Base-by-base conservation (phyloP, 2,888 invertebrate species). In the Thereva nobilitata region DNA sequence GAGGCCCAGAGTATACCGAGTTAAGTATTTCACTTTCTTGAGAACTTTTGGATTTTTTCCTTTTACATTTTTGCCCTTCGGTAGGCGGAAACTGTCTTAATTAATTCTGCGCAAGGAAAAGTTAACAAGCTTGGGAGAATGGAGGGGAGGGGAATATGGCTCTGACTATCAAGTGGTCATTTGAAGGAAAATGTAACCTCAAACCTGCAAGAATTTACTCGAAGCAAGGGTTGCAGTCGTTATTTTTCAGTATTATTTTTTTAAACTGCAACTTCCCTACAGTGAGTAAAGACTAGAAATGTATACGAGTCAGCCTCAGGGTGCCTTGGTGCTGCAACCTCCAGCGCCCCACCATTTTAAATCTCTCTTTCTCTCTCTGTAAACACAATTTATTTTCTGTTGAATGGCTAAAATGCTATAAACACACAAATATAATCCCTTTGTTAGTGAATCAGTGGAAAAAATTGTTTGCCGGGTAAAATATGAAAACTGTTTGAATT, bases 401-500 rank as follows among this genome's bases (percentile, higher is more conserved):
- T 64, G 47, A 64, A 64, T 64, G 47, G 47, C 38, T 45, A 53
- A 54, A 64, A 53, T 64, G 64, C 55, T 64, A 64, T 47, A 55
- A 45, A 44, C 38, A 66, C 65, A 63, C 61, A 68, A 66, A 66
- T 55, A 67, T 54, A 68, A 68, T 68, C 68, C 68, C 66, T 66
- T 68, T 64, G 63, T 68, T 68, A 47, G 66, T 56, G 56, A 54
- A 44, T 64, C 50, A 54, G 54, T 45, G 47, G 47, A 64, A 64
- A 61, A 64, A 54, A 54, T 42, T 64, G 53, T 64, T 64, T 52
- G 44, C 44, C 37, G 37, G 44, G 45, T 12, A 70, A 71, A 72
- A 72, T 72, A 73, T 72, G 70, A 74, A 74, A 72, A 73, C 73
- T 67, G 72, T 73, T 72, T 73, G 73, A 72, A 73, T 73, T 73